Evolutionary conservation across 2,888 invertebrate genomes (phyloP), one percentile per base, ranked within the genome.

Genomic region (Drosophila flavopinicola): DNA sequence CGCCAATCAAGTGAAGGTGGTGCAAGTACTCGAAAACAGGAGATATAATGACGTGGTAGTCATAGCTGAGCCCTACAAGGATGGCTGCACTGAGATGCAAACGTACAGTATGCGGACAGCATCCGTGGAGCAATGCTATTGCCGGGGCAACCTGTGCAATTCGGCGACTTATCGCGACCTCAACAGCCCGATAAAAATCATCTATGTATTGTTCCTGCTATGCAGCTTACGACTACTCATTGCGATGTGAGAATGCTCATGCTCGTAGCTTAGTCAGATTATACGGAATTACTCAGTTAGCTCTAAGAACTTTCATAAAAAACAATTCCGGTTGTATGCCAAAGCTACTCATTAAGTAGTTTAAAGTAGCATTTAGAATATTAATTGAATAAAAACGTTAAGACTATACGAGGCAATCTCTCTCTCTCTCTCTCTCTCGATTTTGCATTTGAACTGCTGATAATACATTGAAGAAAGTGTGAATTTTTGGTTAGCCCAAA

Each of bases 101-200:
- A 1, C 13, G 1, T 2, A 35, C 20, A 32, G 13, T 4, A 52
- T 41, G 51, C 6, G 29, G 7, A 32, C 54, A 15, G 1, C 45
- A 1, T 23, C 13, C 15, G 11, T 51, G 6, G 1, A 23, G 3
- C 11, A 64, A 9, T 78, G 78, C 33, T 64, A 56, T 27, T 78
- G 78, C 44, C 58, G 61, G 2, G 66, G 66, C 30, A 51, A 63
- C 13, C 32, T 78, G 25, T 78, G 78, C 42, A 78, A 78, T 41
- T 25, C 69, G 25, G 38, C 68, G 20, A 32, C 35, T 11, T 24
- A 27, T 39, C 23, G 3, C 33, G 58, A 49, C 38, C 53, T 59
- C 30, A 51, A 27, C 23, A 45, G 5, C 4, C 23, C 27, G 1
- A 35, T 35, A 13, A 23, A 33, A 30, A 29, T 58, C 4, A 15